phyloP scores from a whole-genome alignment of 2,113 vertebrate species.

The Xiphorhynchus elegans region DNA sequence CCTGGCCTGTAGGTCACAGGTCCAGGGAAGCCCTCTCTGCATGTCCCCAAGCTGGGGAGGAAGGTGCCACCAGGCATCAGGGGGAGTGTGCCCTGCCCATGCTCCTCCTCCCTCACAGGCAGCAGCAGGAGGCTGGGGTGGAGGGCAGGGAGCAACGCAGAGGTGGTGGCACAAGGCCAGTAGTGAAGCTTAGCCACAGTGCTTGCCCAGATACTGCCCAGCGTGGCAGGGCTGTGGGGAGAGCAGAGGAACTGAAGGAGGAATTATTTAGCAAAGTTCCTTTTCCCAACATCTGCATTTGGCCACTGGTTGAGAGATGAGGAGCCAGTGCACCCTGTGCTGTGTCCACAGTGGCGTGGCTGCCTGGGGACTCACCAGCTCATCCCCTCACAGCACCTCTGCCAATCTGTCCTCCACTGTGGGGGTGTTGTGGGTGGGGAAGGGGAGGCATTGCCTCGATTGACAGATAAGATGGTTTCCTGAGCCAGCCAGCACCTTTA shows the following conservation, averaged over 20 bases:
- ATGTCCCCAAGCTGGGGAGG: neutral
- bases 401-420: neutral
- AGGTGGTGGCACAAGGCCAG: neutral
- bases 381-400: rapidly evolving
- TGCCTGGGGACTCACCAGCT: neutral
- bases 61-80: neutral
- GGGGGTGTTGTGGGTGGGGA: neutral
- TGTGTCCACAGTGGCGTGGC: rapidly evolving
- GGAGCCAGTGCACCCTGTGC: neutral
- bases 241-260: neutral
- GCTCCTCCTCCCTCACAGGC: rapidly evolving
- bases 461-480: neutral
- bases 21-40: neutral
- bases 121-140: neutral
- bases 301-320: neutral
- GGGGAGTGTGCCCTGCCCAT: neutral
- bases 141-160: neutral
- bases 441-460: neutral
- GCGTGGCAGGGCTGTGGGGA: rapidly evolving
- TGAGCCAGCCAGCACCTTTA: neutral
- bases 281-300: neutral
- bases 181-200: neutral
- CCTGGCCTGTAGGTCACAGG: rapidly evolving
- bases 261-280: neutral
- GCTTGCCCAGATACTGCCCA: neutral